Conservation (phyloP, 2,888 invertebrate species). For the Calephelis perditalis region DNA sequence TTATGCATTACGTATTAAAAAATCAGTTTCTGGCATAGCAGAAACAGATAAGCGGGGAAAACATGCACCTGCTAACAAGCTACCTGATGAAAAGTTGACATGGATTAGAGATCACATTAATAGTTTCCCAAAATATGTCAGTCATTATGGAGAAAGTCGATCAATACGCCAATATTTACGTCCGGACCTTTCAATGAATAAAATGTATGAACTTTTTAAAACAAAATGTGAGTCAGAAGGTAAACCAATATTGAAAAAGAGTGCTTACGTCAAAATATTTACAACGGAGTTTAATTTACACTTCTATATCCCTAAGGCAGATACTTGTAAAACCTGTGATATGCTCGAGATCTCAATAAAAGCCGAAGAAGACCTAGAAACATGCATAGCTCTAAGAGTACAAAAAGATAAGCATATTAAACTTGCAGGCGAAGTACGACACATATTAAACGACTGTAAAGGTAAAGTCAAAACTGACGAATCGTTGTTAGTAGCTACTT, state of each 20-base stretch:
- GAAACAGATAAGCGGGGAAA: conserved; percentile 24
- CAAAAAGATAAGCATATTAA: conserved; percentile 3
- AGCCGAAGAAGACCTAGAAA: conserved; percentile 4
- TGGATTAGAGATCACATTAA: conserved; percentile 27
- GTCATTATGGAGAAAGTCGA: conserved; percentile 12
- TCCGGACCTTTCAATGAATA: conserved; percentile 23
- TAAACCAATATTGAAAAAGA: conserved; percentile 21
- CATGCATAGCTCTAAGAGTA: conserved; percentile 3
- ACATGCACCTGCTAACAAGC: conserved; percentile 21
- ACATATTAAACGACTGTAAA: background rate
- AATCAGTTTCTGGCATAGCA: conserved; percentile 25
- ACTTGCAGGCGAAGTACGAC: background rate
- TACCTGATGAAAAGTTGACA: conserved; percentile 25
- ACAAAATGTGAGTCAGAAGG: conserved; percentile 26
- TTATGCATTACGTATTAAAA: conserved; percentile 20
- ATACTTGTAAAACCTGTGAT: conserved; percentile 13
- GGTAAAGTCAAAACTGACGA: conserved; percentile 15
- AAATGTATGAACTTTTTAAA: conserved; percentile 26
- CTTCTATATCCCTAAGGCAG: conserved; percentile 1
- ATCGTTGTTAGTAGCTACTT: conserved; percentile 23
- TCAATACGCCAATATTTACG: conserved; percentile 19
- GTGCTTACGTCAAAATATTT: conserved; percentile 11
- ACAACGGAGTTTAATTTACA: conserved; percentile 13
- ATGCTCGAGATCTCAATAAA: conserved; percentile 12
- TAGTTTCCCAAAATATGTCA: conserved; percentile 26